Base-by-base conservation (phyloP, 2,113 vertebrate species). In the Lates calcarifer region DNA sequence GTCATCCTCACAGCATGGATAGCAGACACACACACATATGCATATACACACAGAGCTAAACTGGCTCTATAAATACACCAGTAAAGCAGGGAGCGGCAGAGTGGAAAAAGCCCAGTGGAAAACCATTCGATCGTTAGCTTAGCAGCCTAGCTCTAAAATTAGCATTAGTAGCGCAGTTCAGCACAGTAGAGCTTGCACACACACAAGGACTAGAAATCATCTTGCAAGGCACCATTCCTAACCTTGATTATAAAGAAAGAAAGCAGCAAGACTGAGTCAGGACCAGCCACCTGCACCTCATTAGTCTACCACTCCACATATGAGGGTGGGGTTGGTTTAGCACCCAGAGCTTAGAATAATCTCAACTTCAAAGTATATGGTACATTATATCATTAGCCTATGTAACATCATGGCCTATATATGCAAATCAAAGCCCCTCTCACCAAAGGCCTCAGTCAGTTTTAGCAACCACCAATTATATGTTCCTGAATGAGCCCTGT, bases 381-480 rank as follows among this genome's bases (percentile, higher is more conserved):
- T 56, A 67, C 78, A 76, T 79, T 81, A 81, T 76, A 83, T 73
- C 70, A 81, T 89, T 71, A 87, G 79, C 77, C 76, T 79, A 53
- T 80, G 89, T 76, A 73, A 77, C 82, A 72, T 43, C 58, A 9
- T 71, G 86, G 76, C 86, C 74, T 82, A 83, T 78, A 84, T 83
- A 86, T 69, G 78, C 72, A 73, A 84, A 89, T 86, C 81, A 87
- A 79, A 78, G 74, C 66, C 47, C 47, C 57, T 79, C 39, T 55
- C 72, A 79, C 58, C 9, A 3, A 84, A 78, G 37, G 51, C 77
- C 67, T 49, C 41, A 71, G 79, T 74, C 51, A 41, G 8, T 76
- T 84, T 90, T 57, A 88, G 83, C 60, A 82, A 82, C 74, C 78
- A 65, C 49, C 83, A 89, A 90, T 90, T 89, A 90, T 17, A 35